Evolutionary conservation across 2,797 vertebrate species (phyloP), one percentile per base, ranked within the genome.

Genomic region (Pelobates cultripes): DNA sequence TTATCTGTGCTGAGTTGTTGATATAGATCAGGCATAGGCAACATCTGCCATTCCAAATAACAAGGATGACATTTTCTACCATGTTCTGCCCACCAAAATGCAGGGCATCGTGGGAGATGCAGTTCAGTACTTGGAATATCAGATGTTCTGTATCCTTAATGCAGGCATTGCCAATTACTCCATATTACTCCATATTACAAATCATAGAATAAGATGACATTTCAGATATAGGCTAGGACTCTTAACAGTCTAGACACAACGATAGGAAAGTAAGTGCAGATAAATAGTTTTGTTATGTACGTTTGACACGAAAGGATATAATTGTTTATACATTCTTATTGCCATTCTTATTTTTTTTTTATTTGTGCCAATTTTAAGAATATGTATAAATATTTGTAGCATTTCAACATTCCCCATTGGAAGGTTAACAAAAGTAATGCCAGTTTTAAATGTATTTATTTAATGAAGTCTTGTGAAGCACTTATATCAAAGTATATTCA

Each of bases 301-400:
- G 78, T 9, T 79, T 82, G 79, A 84, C 1, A 0, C 78, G 77
- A 86, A 77, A 43, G 73, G 81, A 89, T 86, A 75, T 2, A 1
- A 64, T 40, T 60, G 84, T 88, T 87, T 88, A 71, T 90, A 85
- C 70, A 70, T 86, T 87, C 81, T 77, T 77, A 71, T 86, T 86
- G 81, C 88, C 87, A 87, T 86, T 88, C 10, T 51, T 28, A 28
- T 28, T 85, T 71, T 78, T 63, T 45, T 82, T 87, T 17, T 89
- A 87, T 75, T 43, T 85, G 91, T 94, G 91, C 91, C 92, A 93
- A 93, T 87, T 85, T 89, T 86, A 75, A 90, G 85, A 75, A 80
- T 86, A 70, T 90, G 85, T 78, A 78, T 87, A 81, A 17, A 9
- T 77, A 80, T 86, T 87, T 90, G 82, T 87, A 76, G 81, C 85